These are phyloP conservation scores for Adelges cooleyi DNA, from an alignment of 1,140 invertebrate species.

Conservation along the genomic window DNA sequence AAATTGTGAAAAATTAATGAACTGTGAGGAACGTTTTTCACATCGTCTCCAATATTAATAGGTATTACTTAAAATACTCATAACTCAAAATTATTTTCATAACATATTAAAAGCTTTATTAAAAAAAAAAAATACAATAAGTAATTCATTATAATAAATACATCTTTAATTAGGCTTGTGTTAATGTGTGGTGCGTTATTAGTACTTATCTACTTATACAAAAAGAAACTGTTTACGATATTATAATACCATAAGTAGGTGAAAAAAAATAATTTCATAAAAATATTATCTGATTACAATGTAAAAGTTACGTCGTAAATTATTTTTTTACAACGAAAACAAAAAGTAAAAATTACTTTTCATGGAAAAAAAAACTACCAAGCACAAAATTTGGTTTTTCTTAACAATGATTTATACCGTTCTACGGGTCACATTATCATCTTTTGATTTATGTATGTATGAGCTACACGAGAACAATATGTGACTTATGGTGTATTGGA, in stretches of 20 bases:
- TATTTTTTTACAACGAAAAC: background rate
- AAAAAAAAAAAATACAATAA: no score
- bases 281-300: constrained; percentile 19
- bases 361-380: background rate
- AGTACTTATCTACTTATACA: no score
- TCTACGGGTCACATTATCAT: background rate
- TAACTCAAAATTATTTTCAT: no score
- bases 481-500: background rate
- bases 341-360: constrained; percentile 7
- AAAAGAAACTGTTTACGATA: background rate
- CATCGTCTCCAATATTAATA: no score
- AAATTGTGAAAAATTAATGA: no score
- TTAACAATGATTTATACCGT: constrained; percentile 2
- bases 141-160: no score
- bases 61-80: no score
- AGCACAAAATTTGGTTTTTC: background rate
- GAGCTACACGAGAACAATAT: constrained; percentile 1
- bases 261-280: background rate
- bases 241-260: background rate
- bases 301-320: background rate
- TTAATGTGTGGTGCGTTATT: no score
- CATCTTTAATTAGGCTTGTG: no score
- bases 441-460: background rate
- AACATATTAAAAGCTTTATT: no score
- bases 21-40: no score